phyloP scores from a whole-genome alignment of 2,797 vertebrate genomes.

The Sebastes baramenuke region DNA sequence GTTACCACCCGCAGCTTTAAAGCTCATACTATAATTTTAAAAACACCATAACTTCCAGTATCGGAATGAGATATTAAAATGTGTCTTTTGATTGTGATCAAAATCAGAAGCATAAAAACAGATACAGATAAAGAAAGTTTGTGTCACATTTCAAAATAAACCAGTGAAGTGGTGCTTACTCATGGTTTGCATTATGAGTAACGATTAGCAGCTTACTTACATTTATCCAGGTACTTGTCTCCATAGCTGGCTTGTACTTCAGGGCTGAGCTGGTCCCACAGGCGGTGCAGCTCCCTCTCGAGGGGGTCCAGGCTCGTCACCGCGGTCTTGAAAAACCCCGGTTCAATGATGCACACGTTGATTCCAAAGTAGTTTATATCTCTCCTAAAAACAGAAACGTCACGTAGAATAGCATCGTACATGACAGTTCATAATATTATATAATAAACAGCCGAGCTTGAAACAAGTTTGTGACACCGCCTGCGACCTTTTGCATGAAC shows the following conservation, averaged over 20 bases:
- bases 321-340: slow-evolving; percentile 92
- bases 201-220: slow-evolving; percentile 75
- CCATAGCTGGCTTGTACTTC: slow-evolving; percentile 89
- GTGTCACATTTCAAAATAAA: background rate
- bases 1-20: too few species aligned
- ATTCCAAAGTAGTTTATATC: slow-evolving; percentile 91
- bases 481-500: background rate
- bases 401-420: background rate
- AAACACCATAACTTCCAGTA: background rate
- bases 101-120: background rate
- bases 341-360: slow-evolving; percentile 92
- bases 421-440: background rate
- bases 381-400: slow-evolving; percentile 78
- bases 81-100: background rate
- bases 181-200: background rate
- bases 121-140: background rate
- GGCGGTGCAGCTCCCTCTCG: slow-evolving; percentile 84
- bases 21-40: background rate
- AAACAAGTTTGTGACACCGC: background rate
- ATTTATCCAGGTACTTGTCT: slow-evolving; percentile 87
- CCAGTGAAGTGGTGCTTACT: background rate
- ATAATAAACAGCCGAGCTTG: background rate
- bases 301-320: slow-evolving; percentile 85
- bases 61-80: too few species aligned
- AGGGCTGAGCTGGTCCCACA: slow-evolving; percentile 88